Conservation (phyloP, 2,797 vertebrate species). For the Intellagama lesueurii region DNA sequence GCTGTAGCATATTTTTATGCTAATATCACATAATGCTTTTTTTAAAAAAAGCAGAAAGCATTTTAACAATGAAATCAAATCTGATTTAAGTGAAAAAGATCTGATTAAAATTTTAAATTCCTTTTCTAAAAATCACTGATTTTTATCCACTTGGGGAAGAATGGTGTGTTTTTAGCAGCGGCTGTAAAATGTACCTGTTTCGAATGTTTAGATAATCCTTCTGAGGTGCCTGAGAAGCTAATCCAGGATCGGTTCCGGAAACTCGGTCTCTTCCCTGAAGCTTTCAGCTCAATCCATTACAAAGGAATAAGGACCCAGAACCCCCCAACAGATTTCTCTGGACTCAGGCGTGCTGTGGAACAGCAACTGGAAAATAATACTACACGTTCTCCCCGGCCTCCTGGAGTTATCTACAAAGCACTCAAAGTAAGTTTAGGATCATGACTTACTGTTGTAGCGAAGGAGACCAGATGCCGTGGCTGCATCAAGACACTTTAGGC, state of each 20-base stretch:
- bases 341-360: conserved; percentile 89
- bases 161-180: conserved; percentile 18
- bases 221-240: conserved; percentile 90
- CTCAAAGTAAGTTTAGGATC: conserved; percentile 85
- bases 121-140: no score
- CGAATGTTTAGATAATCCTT: conserved; percentile 83
- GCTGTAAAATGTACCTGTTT: conserved; percentile 33
- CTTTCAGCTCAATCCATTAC: conserved; percentile 96
- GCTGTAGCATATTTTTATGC: no score
- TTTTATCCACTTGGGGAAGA: neutral
- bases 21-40: no score
- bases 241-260: conserved; percentile 93
- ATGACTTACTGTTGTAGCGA: neutral
- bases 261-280: conserved; percentile 93
- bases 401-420: conserved; percentile 94
- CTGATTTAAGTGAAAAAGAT: no score
- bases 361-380: conserved; percentile 93
- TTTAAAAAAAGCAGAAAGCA: no score
- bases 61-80: no score
- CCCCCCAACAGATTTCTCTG: conserved; percentile 93
- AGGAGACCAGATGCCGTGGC: neutral
- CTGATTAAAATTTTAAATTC: no score
- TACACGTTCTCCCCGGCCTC: conserved; percentile 92
- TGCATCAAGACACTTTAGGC: neutral
- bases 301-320: conserved; percentile 93